Conservation (phyloP, 92 coral and sea anemone genomes). For the Siderastrea siderea region DNA sequence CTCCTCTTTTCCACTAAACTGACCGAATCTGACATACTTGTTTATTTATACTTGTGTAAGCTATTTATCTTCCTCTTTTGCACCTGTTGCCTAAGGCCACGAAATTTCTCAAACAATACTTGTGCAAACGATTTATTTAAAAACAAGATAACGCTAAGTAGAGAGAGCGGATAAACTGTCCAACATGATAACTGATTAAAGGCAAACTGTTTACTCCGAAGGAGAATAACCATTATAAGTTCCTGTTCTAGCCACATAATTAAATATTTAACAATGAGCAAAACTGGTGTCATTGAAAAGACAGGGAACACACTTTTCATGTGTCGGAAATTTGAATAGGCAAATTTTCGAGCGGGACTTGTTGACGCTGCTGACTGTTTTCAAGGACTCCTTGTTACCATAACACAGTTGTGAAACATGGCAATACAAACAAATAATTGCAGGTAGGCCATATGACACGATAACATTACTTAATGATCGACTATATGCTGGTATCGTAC, state of each 20-base stretch:
- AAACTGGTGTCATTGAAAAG: background rate
- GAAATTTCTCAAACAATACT: too few relatives aligned
- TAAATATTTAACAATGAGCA: slow-evolving; percentile 7
- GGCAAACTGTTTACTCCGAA: background rate
- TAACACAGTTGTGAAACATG: background rate
- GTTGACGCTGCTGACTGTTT: too few relatives aligned
- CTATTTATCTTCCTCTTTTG: too few relatives aligned
- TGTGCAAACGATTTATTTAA: too few relatives aligned
- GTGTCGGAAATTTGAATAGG: background rate
- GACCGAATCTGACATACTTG: too few relatives aligned
- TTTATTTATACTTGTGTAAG: too few relatives aligned
- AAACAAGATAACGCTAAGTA: too few relatives aligned
- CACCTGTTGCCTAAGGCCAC: too few relatives aligned
- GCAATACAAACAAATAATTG: background rate
- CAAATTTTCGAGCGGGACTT: background rate
- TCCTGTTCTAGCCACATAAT: background rate
- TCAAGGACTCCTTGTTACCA: too few relatives aligned
- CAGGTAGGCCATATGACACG: background rate
- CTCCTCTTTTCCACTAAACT: too few relatives aligned
- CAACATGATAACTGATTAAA: too few relatives aligned
- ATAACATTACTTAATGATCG: background rate
- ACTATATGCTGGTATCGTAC: background rate
- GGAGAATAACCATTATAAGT: background rate
- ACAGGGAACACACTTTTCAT: background rate
- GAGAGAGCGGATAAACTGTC: background rate